Percentiles rank a stretch among this genome's conserved stretches.
Conservation (phyloP, 2,113 vertebrate species). For the Ellobius talpinus region DNA sequence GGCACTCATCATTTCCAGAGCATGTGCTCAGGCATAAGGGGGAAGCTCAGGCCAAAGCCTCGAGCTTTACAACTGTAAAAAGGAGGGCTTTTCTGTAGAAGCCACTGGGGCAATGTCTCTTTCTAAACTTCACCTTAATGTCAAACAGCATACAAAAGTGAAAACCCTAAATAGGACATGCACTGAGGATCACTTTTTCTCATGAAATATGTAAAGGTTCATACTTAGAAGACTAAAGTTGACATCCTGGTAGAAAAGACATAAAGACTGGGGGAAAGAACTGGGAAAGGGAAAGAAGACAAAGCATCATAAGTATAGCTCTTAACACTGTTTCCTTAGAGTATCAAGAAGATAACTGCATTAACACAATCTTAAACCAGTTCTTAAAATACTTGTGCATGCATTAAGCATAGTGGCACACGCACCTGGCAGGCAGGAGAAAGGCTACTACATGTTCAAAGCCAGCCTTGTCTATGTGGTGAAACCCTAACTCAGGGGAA, state of each 20-base stretch:
- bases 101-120: neutral
- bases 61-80: neutral
- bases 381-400: neutral
- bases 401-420: neutral
- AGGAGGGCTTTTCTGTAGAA: neutral
- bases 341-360: neutral
- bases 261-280: neutral
- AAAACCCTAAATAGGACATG: neutral
- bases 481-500: neutral
- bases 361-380: neutral
- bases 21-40: neutral
- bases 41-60: neutral
- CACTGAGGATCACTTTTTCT: neutral
- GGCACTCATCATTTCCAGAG: neutral
- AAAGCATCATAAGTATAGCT: neutral
- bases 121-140: neutral
- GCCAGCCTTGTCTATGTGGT: neutral
- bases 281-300: neutral
- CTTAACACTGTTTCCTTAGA: neutral
- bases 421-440: neutral
- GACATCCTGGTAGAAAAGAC: neutral
- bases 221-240: conserved; percentile 5
- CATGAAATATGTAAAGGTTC: neutral
- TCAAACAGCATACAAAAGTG: neutral
- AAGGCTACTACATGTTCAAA: neutral